Conservation (phyloP, 2,888 invertebrate genomes). For the Petrophora chlorosata region DNA sequence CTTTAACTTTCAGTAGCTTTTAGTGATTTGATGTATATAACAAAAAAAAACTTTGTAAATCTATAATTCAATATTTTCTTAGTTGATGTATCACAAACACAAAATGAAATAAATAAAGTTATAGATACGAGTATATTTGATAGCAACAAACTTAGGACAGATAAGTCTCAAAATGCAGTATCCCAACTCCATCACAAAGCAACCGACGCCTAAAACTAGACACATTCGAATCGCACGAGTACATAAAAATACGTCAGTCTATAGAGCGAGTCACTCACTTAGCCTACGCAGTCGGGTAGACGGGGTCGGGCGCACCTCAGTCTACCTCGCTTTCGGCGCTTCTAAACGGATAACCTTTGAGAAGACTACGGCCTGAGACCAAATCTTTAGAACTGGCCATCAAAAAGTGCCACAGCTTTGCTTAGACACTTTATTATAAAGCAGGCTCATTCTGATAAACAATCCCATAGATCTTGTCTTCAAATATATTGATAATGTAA, state of each 20-base stretch:
- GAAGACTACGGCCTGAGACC: constrained; percentile 14
- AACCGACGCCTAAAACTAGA: constrained; percentile 59
- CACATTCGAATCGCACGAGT: constrained; percentile 77
- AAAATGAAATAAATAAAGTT: no score
- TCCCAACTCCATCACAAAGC: constrained; percentile 15
- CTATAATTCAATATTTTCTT: no score
- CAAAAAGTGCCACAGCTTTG: background rate
- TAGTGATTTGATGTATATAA: no score
- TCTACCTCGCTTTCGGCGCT: constrained; percentile 29
- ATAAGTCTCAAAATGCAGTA: constrained; percentile 4
- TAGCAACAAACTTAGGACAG: no score
- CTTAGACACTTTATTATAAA: background rate
- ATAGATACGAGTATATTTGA: no score
- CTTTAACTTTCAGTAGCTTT: no score
- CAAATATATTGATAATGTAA: background rate
- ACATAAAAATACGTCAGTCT: constrained; percentile 79
- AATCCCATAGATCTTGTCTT: background rate
- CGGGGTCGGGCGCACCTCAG: constrained; percentile 48
- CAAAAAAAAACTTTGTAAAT: no score
- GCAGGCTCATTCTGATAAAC: background rate
- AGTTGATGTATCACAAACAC: no score
- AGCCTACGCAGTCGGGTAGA: constrained; percentile 73
- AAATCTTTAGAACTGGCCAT: background rate
- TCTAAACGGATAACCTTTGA: constrained; percentile 22
- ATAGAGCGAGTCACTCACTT: constrained; percentile 72